phyloP scores from a whole-genome alignment of 2,888 invertebrate genomes.

The Eutolmus rufibarbis region DNA sequence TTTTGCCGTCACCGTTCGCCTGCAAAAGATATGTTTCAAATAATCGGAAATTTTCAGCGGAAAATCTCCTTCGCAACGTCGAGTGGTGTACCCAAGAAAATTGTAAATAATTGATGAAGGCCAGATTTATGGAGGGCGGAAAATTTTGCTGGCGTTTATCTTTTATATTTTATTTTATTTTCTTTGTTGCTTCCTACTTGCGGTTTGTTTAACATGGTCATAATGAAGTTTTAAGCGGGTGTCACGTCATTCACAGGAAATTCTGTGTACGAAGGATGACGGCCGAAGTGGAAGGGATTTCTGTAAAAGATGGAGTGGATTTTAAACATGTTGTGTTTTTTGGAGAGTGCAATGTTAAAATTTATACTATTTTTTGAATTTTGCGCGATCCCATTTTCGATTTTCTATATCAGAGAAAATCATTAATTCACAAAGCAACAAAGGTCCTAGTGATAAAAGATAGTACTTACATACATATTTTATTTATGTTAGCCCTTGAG shows the following conservation, averaged over 20 bases:
- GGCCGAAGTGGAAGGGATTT: background rate
- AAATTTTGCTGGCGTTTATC: background rate
- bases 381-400: background rate
- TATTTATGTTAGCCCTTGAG: too few relatives aligned
- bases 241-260: background rate
- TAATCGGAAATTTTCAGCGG: background rate
- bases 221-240: background rate
- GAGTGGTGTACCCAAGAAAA: background rate
- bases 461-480: too few relatives aligned
- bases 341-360: background rate
- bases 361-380: background rate
- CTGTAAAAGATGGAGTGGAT: background rate
- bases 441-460: too few relatives aligned
- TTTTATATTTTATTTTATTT: background rate
- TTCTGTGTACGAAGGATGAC: background rate
- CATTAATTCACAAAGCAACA: too few relatives aligned
- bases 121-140: background rate
- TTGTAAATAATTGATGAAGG: background rate
- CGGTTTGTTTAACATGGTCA: background rate
- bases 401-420: background rate
- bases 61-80: background rate
- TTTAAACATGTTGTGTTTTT: background rate
- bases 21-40: background rate
- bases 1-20: background rate
- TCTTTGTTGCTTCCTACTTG: background rate